These are phyloP conservation scores for Ophion ventricosus DNA, from an alignment of 2,888 invertebrate species.

Conservation along the genomic window DNA sequence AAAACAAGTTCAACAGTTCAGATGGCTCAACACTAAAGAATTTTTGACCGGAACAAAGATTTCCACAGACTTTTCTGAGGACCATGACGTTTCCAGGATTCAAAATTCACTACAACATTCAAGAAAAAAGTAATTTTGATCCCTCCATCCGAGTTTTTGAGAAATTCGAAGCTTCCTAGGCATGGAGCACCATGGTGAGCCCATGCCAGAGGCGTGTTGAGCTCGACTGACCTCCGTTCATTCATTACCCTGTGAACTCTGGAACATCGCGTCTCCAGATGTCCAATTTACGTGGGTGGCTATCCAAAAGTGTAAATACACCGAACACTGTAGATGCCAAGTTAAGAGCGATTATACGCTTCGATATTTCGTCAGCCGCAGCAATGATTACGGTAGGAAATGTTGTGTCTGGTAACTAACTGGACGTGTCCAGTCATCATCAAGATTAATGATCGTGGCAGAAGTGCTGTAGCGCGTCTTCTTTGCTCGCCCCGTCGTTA, in stretches of 20 bases:
- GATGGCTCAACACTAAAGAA: no score
- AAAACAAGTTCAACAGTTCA: no score
- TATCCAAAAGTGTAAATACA: not conserved
- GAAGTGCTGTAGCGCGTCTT: not conserved
- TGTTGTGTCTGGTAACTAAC: conserved; percentile 45
- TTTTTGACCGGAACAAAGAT: no score
- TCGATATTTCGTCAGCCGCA: conserved; percentile 55
- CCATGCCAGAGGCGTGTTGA: not conserved
- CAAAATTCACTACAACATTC: no score
- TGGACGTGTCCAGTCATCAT: conserved; percentile 45
- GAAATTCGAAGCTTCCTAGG: not conserved
- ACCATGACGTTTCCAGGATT: not conserved
- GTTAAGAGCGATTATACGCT: conserved; percentile 34
- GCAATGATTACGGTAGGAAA: conserved; percentile 50
- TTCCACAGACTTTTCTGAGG: not conserved
- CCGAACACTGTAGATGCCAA: conserved; percentile 13
- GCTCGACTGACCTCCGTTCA: not conserved
- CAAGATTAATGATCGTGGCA: conserved; percentile 45
- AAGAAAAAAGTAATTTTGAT: not conserved
- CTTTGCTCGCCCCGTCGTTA: conserved; percentile 7
- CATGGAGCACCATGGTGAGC: no score
- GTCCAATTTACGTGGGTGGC: conserved; percentile 10
- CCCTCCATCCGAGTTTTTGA: not conserved
- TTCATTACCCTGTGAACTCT: not conserved
- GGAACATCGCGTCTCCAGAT: not conserved